Evolutionary conservation across 2,888 invertebrate species (phyloP), one percentile per base, ranked within the genome.

Genomic region (Torymus tubicola): DNA sequence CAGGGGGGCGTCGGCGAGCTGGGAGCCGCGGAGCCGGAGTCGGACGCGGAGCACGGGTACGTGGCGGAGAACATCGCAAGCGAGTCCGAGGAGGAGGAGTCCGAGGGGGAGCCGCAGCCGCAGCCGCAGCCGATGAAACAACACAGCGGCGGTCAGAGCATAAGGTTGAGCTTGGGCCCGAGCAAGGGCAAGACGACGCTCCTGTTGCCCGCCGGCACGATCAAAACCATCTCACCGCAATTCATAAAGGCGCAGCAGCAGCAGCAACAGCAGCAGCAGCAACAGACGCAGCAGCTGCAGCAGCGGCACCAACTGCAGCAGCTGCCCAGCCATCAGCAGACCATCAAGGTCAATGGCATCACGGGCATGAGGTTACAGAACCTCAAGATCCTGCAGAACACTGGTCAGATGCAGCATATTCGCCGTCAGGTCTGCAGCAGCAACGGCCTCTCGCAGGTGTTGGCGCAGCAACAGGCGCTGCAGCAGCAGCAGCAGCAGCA

Each of bases 381-480:
- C 77, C 87, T 90, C 63, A 90, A 90, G 69, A 84, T 89, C 14
- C 72, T 90, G 0, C 87, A 87, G 64, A 87, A 84, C 65, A 81
- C 86, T 0, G 85, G 78, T 21, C 88, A 88, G 13, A 84, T 86
- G 14, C 88, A 88, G 21, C 90, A 90, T 74, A 85, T 89, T 0
- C 86, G 90, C 57, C 90, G 90, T 55, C 90, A 90, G 77, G 88
- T 89, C 2, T 90, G 90, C 82, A 89, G 89, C 80, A 90, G 88
- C 74, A 90, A 89, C 70, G 64, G 79, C 0, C 81, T 78, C 53
- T 13, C 16, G 14, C 60, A 24, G 8, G 55, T 78, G 12, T n/a
- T 68, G 5, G 42, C 57, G 2, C 72, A 77, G 11, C 73, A 73
- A 5, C 73, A 73, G 13, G 31, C 86, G 81, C 80, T 12, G 82